Conservation (phyloP, 2,113 vertebrate genomes). For the Vulpes lagopus region DNA sequence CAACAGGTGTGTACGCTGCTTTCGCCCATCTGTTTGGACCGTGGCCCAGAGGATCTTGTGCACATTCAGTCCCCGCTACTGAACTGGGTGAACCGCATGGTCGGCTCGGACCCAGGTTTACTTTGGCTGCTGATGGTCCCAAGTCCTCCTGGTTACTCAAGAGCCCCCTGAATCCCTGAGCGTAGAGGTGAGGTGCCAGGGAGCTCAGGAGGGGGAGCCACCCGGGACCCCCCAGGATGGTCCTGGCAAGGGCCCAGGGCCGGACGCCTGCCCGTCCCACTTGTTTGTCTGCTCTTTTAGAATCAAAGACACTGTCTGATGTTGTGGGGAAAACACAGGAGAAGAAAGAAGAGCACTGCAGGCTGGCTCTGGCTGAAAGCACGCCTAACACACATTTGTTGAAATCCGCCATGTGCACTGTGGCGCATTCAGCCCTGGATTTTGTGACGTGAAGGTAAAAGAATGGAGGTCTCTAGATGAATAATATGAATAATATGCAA, state of each 20-base stretch:
- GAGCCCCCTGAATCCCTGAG: slow-evolving; percentile 56
- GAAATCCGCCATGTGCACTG: not conserved
- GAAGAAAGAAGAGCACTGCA: not conserved
- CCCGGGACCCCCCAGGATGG: slow-evolving; percentile 13
- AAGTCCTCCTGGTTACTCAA: slow-evolving; percentile 70
- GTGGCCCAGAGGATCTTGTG: slow-evolving; percentile 55
- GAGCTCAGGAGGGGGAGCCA: slow-evolving; percentile 48
- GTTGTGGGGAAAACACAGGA: not conserved
- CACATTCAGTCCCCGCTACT: slow-evolving; percentile 59
- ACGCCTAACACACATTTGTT: slow-evolving; percentile 24
- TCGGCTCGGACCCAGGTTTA: slow-evolving; percentile 68
- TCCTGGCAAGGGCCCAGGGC: slow-evolving; percentile 57
- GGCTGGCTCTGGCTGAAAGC: slow-evolving; percentile 36
- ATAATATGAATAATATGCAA: not conserved
- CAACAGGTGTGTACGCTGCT: slow-evolving; percentile 50
- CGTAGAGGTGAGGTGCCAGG: slow-evolving; percentile 57
- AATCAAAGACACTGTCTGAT: slow-evolving; percentile 43
- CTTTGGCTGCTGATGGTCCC: slow-evolving; percentile 65
- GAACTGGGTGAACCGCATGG: slow-evolving; percentile 48
- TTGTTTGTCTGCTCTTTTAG: slow-evolving; percentile 52
- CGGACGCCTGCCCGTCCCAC: slow-evolving; percentile 48
- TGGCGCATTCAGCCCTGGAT: not conserved
- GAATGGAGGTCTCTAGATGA: not conserved
- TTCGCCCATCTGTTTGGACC: slow-evolving; percentile 63
- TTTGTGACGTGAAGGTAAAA: not conserved